phyloP scores from a whole-genome alignment of 2,888 invertebrate species.

The Mimachlamys varia region DNA sequence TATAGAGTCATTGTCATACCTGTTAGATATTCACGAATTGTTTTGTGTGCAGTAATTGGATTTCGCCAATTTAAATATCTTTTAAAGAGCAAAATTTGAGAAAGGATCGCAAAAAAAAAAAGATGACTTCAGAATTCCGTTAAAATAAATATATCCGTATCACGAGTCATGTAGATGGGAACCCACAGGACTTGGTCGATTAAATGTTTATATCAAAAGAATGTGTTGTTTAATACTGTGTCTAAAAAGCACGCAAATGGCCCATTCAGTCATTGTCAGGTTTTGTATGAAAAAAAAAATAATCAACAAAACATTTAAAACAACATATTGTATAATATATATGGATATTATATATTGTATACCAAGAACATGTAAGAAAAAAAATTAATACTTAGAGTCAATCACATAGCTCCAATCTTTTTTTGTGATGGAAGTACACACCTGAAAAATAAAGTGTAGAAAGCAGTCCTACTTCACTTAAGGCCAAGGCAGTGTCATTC shows the following conservation, averaged over 20 bases:
- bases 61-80: no score
- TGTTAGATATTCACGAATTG: no score
- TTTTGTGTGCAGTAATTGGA: no score
- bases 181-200: not conserved
- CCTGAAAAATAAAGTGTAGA: conserved; percentile 32
- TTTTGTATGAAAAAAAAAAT: not conserved
- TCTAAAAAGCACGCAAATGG: no score
- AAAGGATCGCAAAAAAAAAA: no score
- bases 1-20: no score
- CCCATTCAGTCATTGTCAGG: not conserved
- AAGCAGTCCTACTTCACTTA: conserved; percentile 12
- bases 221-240: not conserved
- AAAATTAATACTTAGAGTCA: conserved; percentile 34
- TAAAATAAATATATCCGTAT: no score
- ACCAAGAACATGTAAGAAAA: conserved; percentile 32
- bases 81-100: no score
- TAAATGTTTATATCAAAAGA: not conserved
- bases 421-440: conserved; percentile 32
- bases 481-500: not conserved
- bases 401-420: conserved; percentile 32
- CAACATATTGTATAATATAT: not conserved
- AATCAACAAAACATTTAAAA: not conserved
- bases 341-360: not conserved
- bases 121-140: no score
- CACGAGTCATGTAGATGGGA: no score